Evolutionary conservation across 2,113 vertebrate genomes (phyloP).

Genomic region (Nymphicus hollandicus): DNA sequence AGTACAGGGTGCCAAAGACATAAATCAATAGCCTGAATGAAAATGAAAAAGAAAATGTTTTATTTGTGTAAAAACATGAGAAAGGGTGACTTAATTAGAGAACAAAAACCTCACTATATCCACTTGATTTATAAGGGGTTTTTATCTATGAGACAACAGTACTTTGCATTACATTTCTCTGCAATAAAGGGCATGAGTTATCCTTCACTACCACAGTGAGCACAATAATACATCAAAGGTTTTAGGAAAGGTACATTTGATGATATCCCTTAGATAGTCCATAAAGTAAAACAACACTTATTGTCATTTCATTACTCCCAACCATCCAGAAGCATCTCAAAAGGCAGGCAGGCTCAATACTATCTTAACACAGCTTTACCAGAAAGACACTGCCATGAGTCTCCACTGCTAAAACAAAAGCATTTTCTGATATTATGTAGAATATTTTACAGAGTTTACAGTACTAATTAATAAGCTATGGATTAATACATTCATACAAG

Average conservation of each 20-base stretch:
- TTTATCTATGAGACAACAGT: slow-evolving; percentile 26
- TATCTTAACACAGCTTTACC: neutral
- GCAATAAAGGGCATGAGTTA: neutral
- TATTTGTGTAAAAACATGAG: slow-evolving; percentile 48
- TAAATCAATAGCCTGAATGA: slow-evolving; percentile 58
- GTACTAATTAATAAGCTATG: neutral
- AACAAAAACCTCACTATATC: slow-evolving; percentile 37
- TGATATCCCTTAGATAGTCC: neutral
- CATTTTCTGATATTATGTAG: neutral
- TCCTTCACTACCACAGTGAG: neutral
- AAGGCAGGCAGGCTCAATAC: neutral
- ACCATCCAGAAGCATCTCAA: neutral
- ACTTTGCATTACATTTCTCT: neutral
- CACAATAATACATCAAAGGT: neutral
- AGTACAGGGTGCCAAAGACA: slow-evolving; percentile 30
- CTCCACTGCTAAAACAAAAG: neutral
- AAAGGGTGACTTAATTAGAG: slow-evolving; percentile 61
- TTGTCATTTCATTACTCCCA: neutral
- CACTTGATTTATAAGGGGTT: slow-evolving; percentile 46
- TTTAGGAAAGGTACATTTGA: neutral
- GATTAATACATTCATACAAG: neutral
- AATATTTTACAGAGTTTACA: neutral
- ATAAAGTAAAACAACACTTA: neutral
- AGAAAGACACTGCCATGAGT: neutral
- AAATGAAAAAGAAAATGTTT: slow-evolving; percentile 47